These are phyloP conservation scores for Drosophila vallismaia DNA, from an alignment of 2,888 invertebrate genomes.

Conservation along the genomic window DNA sequence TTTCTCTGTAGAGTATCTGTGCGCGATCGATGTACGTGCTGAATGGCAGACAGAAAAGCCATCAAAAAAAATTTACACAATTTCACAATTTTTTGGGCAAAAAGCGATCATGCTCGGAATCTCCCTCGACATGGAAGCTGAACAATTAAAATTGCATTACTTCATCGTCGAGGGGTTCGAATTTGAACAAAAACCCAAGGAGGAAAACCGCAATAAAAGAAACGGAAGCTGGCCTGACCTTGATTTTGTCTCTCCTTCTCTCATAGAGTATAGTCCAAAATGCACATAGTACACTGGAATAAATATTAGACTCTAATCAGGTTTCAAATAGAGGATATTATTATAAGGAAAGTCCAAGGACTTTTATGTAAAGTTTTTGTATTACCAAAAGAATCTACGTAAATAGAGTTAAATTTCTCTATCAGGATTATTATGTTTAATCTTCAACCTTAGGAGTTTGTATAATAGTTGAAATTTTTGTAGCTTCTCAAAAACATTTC, in stretches of 20 bases:
- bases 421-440: too few species aligned
- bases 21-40: slow-evolving; percentile 55
- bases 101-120: slow-evolving; percentile 40
- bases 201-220: slow-evolving; percentile 21
- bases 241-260: slow-evolving; percentile 61
- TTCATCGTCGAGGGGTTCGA: slow-evolving; percentile 37
- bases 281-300: slow-evolving; percentile 16
- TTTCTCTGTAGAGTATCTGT: slow-evolving; percentile 20
- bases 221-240: slow-evolving; percentile 61
- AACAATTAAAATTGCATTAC: slow-evolving; percentile 63
- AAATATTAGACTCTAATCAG: neutral
- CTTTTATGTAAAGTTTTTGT: neutral
- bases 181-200: slow-evolving; percentile 34
- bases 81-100: slow-evolving; percentile 62
- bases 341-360: neutral
- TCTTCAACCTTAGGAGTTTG: too few species aligned
- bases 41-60: slow-evolving; percentile 16
- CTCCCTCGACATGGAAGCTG: slow-evolving; percentile 12
- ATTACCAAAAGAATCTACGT: too few species aligned
- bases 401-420: too few species aligned
- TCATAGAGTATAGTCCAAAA: slow-evolving; percentile 34
- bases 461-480: neutral
- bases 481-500: neutral
- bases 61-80: slow-evolving; percentile 33
- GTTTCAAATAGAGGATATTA: neutral